Conservation (phyloP, 2,797 vertebrate species). For the Gambelia wislizenii region DNA sequence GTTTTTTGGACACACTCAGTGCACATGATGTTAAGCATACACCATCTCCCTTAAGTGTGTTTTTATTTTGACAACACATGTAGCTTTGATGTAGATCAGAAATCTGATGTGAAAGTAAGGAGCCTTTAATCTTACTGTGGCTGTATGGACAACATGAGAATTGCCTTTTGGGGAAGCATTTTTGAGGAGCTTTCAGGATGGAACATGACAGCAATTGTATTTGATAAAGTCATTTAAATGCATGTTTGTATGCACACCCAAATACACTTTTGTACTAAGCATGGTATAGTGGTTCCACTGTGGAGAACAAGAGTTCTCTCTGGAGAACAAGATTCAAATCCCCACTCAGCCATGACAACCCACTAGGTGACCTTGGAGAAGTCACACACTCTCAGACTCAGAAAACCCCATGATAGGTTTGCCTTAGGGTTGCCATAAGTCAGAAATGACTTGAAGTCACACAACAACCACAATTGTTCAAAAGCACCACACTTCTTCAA, state of each 20-base stretch:
- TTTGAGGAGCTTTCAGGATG: not conserved
- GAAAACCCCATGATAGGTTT: too few relatives aligned
- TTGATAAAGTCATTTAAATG: not conserved
- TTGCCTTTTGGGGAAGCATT: not conserved
- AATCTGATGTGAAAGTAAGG: not conserved
- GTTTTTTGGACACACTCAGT: not conserved
- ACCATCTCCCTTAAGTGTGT: not conserved
- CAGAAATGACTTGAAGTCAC: too few relatives aligned
- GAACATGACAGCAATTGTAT: not conserved
- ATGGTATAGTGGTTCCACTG: too few relatives aligned
- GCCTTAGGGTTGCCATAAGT: too few relatives aligned
- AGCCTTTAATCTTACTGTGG: not conserved
- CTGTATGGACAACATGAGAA: not conserved
- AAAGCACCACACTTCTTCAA: not conserved
- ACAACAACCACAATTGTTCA: too few relatives aligned
- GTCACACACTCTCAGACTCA: too few relatives aligned
- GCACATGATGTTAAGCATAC: not conserved
- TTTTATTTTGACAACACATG: not conserved
- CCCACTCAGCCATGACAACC: too few relatives aligned
- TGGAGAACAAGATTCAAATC: too few relatives aligned
- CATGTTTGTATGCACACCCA: too few relatives aligned
- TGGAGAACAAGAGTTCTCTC: too few relatives aligned
- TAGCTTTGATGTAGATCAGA: not conserved
- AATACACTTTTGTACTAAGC: not conserved
- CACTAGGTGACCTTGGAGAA: too few relatives aligned